phyloP scores from a whole-genome alignment of 2,797 vertebrate genomes.

The Neosilurus hyrtlii region DNA sequence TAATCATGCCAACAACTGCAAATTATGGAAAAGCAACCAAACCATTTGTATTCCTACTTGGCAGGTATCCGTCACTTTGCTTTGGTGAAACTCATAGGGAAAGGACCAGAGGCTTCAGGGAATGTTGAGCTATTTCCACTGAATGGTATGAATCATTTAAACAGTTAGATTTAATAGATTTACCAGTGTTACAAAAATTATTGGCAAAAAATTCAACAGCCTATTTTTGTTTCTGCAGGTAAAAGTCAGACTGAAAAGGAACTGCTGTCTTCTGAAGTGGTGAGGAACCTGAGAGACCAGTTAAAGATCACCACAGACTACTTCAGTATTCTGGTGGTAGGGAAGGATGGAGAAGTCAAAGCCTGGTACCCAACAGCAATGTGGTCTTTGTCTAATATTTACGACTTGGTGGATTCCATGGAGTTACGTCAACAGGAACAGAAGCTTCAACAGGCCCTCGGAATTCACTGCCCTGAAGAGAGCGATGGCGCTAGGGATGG shows the following conservation, averaged over 20 bases:
- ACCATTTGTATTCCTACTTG: neutral
- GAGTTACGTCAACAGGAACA: slow-evolving; percentile 73
- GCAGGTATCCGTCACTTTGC: slow-evolving; percentile 81
- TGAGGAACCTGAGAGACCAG: slow-evolving; percentile 72
- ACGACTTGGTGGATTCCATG: slow-evolving; percentile 77
- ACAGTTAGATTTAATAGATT: neutral
- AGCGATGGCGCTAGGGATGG: slow-evolving; percentile 26
- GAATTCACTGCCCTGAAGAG: slow-evolving; percentile 73
- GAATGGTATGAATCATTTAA: slow-evolving; percentile 68
- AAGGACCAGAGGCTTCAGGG: slow-evolving; percentile 66
- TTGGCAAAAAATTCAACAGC: neutral
- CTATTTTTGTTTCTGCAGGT: slow-evolving; percentile 58
- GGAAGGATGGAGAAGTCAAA: slow-evolving; percentile 74
- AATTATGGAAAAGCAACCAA: neutral
- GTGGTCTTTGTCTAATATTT: slow-evolving; percentile 76
- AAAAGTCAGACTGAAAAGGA: slow-evolving; percentile 73
- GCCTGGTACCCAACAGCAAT: slow-evolving; percentile 76
- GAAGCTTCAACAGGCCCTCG: slow-evolving; percentile 71
- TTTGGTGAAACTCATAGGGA: slow-evolving; percentile 71
- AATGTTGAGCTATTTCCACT: slow-evolving; percentile 75
- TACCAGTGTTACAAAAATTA: neutral
- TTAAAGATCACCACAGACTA: slow-evolving; percentile 76
- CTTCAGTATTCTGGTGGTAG: slow-evolving; percentile 78
- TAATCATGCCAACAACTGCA: neutral
- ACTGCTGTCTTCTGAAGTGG: slow-evolving; percentile 59